Base-by-base conservation (phyloP, 1,140 invertebrate genomes). In the Tenebrio molitor region DNA sequence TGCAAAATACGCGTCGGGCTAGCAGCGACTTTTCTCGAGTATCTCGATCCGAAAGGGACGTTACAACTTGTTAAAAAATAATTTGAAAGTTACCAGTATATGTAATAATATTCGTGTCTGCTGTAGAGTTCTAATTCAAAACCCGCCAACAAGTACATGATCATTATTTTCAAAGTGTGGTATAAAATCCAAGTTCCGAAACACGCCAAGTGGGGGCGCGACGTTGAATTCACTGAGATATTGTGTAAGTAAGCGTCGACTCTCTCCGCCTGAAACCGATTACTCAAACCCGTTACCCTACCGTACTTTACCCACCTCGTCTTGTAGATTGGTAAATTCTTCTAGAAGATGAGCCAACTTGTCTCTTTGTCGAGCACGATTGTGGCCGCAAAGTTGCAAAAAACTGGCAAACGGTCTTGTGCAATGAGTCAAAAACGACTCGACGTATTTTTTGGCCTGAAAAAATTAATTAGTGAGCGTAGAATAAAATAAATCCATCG, bases 171-270 rank as follows among this genome's bases (percentile, higher is more conserved):
- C 12, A 98, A 87, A n/a, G 95, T 97, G 83, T 98, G 95, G 85
- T 97, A 98, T 42, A 98, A 86, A 17, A 98, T 90, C 97, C 97
- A 99, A 5, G 96, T 98, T 36, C 95, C 93, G 83, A 97, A 96
- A 82, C 94, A 97, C 0, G 95, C 92, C 64, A 93, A 87, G 81
- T 96, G 92, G 50, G 90, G 89, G 2, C 90, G 84, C 0, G 89
- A 88, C 7, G 93, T 91, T 69, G 86, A 87, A 82, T 92, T 92
- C 42, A 89, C 80, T 7, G 90, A 89, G 16, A 93, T 80, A 72
- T 89, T 89, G 81, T 95, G 92, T 53, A 97, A 85, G 81, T 90
- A 92, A 3, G 90, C 90, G 86, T 99, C 97, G 1, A 97, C 92
- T 77, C 94, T 91, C 81, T 97, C 96, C 15, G 96, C 96, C 93